Percentiles rank a stretch among this genome's conserved stretches.
phyloP scores from a whole-genome alignment of 30 jellyfish, hydroid and myxozoan genomes.

The Aurelia sp. region DNA sequence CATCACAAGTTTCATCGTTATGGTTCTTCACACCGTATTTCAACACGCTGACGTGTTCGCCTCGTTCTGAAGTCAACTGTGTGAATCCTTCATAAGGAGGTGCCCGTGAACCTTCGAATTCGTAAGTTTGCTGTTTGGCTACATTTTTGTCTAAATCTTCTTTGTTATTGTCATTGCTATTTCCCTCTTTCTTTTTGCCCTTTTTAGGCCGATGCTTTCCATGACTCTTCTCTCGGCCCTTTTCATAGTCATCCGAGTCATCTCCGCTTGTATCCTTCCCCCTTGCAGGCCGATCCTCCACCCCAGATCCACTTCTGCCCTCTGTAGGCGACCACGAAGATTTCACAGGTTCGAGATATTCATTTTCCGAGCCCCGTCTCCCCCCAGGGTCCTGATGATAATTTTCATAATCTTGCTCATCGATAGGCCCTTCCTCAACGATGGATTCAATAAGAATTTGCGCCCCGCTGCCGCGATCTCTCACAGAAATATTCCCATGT shows the following conservation, averaged over 20 bases:
- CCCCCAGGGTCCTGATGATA: not conserved
- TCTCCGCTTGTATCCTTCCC: not conserved
- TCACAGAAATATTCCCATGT: constrained; percentile 71
- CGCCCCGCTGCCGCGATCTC: constrained; percentile 44
- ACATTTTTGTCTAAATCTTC: not conserved
- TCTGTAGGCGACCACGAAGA: constrained; percentile 66
- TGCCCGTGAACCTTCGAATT: constrained; percentile 41
- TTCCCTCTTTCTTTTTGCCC: not conserved
- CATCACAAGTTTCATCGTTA: constrained; percentile 70
- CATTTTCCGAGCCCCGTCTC: not conserved
- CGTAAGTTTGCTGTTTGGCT: constrained; percentile 1
- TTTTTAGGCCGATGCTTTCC: not conserved
- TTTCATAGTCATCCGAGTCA: not conserved
- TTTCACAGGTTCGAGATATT: constrained; percentile 26
- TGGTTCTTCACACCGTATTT: constrained; percentile 63
- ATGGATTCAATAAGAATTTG: constrained; percentile 21
- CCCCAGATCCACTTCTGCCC: not conserved
- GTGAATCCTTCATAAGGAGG: constrained; percentile 49
- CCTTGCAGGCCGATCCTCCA: not conserved
- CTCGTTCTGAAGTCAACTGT: constrained; percentile 71
- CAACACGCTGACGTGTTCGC: constrained; percentile 64
- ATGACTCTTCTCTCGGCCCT: not conserved
- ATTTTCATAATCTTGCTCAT: not conserved
- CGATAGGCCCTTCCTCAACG: not conserved
- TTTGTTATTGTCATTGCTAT: not conserved